Base-by-base conservation (phyloP, 2,888 invertebrate genomes). In the Arctia plantaginis region DNA sequence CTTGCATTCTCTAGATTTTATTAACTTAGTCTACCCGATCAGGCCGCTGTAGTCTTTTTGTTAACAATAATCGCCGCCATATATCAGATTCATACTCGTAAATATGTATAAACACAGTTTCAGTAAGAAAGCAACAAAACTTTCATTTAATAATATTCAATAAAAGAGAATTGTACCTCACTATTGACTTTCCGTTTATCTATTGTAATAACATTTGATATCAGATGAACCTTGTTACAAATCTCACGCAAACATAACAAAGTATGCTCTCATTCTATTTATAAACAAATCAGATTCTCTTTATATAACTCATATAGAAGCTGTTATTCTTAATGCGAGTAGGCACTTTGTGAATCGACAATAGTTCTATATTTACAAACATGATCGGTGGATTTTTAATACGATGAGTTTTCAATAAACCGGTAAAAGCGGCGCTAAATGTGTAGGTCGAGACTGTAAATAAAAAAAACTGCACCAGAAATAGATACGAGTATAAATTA, bases 131-230 rank as follows among this genome's bases (percentile, higher is more conserved):
- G 27, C 18, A 41, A 44, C 12, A 67, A 67, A 44, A 27, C 18
- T 67, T 30, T 67, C 20, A 44, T 44, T 67, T 10, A 67, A 8
- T 30, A 44, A 20, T 67, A 44, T 44, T 20, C 12, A 67, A 44
- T 44, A 67, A 44, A 47, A 67, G 27, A 30, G 30, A 67, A 23
- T 30, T 30, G 23, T 55, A 55, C 51, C 10, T 23, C 30, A 30
- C 30, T 20, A 67, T 30, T 67, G 30, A 30, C 44, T 47, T 67
- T 44, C 30, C 18, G 55, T 59, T 41, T 27, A 69, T 69, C 59
- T 69, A 69, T 69, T 69, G 6, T 12, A 39, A 59, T 44, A 64
- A 64, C 64, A 30, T 64, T 64, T 64, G 64, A 44, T 71, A 20
- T 47, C 18, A 23, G 62, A 71, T 64, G 47, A 64, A 59, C 27